Base-by-base conservation (phyloP, 92 coral and sea anemone species). In the Palythoa grandis region DNA sequence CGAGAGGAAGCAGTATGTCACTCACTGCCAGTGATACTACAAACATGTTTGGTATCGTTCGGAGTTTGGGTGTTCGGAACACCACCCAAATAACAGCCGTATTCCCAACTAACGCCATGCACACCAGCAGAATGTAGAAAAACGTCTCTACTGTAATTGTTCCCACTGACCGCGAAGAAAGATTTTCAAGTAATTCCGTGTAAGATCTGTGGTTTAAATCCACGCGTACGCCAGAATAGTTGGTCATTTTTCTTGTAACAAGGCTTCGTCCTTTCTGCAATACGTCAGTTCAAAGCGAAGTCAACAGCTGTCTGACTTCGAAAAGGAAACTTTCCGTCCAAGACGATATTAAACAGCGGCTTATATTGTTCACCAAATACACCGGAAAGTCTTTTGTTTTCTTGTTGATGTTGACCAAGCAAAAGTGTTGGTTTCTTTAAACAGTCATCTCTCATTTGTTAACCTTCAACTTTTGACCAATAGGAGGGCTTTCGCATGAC, bases 11-110 rank as follows among this genome's bases (percentile, higher is more conserved):
- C 8, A 90, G 87, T 17, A 88, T 87, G 85, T 94, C 97, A 3
- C 95, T 85, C 16, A 90, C 40, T 8, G 97, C 95, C 39, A 94
- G 82, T 5, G 94, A 82, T 7, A 77, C 97, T 4, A 94, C 87
- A 19, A 89, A 91, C 47, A 74, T 83, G 73, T 91, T 92, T 0
- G 97, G 84, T 57, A 90, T 87, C 16, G 89, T 93, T 20, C 91
- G 88, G 15, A 82, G 76, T 47, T 82, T 73, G 3, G 87, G 83
- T 63, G 90, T 86, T 54, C 86, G 91, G 69, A 86, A 93, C 58
- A 93, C 88, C 52, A 91, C 91, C 93, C 91, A 79, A 12, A 93
- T 66, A 5, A 93, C 93, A 20, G 82, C 85, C 2, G 89, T 71
- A 83, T 93, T 93, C 3, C 96, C 96, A 9, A 74, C 76, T 50